Evolutionary conservation across 2,797 vertebrate species (phyloP), one percentile per base, ranked within the genome.

Genomic region (Champsocephalus gunnari): DNA sequence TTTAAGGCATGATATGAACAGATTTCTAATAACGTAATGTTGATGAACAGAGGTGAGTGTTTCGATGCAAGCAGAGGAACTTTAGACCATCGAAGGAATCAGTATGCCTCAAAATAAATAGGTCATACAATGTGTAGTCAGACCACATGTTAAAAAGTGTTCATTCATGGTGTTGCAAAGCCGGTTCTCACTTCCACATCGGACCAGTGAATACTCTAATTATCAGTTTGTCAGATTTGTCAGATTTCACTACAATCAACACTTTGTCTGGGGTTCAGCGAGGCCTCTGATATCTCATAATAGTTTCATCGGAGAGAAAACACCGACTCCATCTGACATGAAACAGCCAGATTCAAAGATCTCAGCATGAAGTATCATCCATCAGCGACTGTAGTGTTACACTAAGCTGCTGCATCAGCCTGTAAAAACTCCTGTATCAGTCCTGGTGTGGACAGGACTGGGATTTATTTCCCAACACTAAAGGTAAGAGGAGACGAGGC

Each of bases 391-490:
- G 34, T 38, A 38, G 21, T 14, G 16, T 21, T 45, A 68, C 44
- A 9, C 6, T 9, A 45, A 2, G 16, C 34, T 9, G 38, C n/a
- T n/a, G 34, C 1, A 12, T 21, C 5, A 38, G 12, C 12, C 38
- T 16, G 17, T 19, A 34, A 49, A 45, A 54, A 53, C 45, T 5
- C 28, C 62, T 5, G 16, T 4, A 44, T 54, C 21, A 0, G n/a
- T 54, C 19, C 67, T 50, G 43, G 54, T 71, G 73, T 73, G 9
- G 59, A 66, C 10, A 19, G 56, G 11, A 28, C 4, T 56, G 2
- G 2, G 28, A 21, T 66, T 34, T 12, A 60, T 47, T 70, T 57
- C 61, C 43, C 48, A 28, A 60, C 66, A 71, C 68, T 17, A 13
- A 68, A 0, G 48, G 19, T 34, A 75, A 77, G 1, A 11, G 5